These are phyloP conservation scores for Hoplias malabaricus DNA, from an alignment of 2,113 vertebrate genomes.

Conservation along the genomic window DNA sequence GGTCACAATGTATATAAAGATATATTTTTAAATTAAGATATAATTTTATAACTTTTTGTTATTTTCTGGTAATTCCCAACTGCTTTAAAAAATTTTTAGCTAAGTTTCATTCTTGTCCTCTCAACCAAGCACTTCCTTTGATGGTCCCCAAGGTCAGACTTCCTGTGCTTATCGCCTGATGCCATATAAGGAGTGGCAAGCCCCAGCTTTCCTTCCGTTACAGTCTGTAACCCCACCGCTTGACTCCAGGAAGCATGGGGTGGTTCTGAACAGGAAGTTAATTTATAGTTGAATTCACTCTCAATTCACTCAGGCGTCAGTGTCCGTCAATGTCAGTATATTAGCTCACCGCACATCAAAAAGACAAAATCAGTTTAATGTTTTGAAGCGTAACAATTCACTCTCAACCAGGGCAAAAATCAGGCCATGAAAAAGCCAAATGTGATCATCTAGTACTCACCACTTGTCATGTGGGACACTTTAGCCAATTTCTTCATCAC, in stretches of 20 bases:
- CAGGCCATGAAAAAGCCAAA: neutral
- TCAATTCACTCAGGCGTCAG: neutral
- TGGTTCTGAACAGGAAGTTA: slow-evolving; percentile 32
- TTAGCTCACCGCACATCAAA: neutral
- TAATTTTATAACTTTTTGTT: neutral
- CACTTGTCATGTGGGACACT: slow-evolving; percentile 97
- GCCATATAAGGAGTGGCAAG: slow-evolving; percentile 40
- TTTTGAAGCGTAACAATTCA: neutral
- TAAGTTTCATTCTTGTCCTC: slow-evolving; percentile 24
- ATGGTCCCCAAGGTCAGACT: slow-evolving; percentile 26
- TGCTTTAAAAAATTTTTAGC: neutral
- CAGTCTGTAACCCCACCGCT: slow-evolving; percentile 7
- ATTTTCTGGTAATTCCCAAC: neutral
- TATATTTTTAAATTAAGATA: too few species aligned
- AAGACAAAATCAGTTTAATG: neutral
- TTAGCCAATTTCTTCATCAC: slow-evolving; percentile 99
- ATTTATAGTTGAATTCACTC: slow-evolving; percentile 10
- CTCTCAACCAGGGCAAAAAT: neutral
- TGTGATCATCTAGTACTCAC: slow-evolving; percentile 69
- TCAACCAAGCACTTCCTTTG: slow-evolving; percentile 35
- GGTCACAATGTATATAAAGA: too few species aligned
- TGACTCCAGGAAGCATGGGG: slow-evolving; percentile 38
- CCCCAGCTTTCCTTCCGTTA: slow-evolving; percentile 38
- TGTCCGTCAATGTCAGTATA: neutral
- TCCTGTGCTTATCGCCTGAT: slow-evolving; percentile 38